Evolutionary conservation across 2,797 vertebrate genomes (phyloP).

Genomic region (Euphonia xanthogaster): DNA sequence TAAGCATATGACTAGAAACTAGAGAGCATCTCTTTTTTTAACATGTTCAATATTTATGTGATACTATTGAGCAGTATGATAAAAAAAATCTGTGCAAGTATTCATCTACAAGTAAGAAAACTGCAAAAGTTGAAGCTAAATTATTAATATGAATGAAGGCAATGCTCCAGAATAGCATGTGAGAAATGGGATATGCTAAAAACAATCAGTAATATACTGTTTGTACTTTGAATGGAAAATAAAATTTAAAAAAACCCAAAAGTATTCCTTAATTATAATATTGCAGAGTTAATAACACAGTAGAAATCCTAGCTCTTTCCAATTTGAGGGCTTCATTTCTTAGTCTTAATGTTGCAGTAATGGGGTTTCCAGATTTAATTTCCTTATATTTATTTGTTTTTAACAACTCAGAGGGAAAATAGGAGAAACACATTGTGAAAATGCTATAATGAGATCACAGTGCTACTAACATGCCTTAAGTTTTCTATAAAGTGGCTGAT

Average conservation of each 20-base stretch:
- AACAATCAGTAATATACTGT: neutral
- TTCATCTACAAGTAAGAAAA: neutral
- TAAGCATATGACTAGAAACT: neutral
- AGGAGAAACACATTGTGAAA: constrained; percentile 38
- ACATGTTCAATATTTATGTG: neutral
- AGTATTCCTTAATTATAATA: neutral
- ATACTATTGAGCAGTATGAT: neutral
- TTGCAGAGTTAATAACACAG: constrained; percentile 19
- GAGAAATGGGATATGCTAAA: neutral
- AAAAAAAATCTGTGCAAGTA: neutral
- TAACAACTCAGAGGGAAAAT: constrained; percentile 16
- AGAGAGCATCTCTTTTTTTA: neutral
- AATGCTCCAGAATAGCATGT: neutral
- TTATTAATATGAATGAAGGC: neutral
- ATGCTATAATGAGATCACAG: constrained; percentile 1
- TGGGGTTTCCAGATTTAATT: constrained; percentile 43
- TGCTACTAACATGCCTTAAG: neutral
- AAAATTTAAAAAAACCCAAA: neutral
- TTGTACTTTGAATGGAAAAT: neutral
- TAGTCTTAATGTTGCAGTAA: neutral
- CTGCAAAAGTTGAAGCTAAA: neutral
- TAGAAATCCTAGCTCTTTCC: constrained; percentile 3
- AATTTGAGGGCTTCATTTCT: constrained; percentile 31
- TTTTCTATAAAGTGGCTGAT: constrained; percentile 16
- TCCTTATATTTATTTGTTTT: constrained; percentile 52